Evolutionary conservation across 2,113 vertebrate species (phyloP).

Genomic region (Trogon melanurus): DNA sequence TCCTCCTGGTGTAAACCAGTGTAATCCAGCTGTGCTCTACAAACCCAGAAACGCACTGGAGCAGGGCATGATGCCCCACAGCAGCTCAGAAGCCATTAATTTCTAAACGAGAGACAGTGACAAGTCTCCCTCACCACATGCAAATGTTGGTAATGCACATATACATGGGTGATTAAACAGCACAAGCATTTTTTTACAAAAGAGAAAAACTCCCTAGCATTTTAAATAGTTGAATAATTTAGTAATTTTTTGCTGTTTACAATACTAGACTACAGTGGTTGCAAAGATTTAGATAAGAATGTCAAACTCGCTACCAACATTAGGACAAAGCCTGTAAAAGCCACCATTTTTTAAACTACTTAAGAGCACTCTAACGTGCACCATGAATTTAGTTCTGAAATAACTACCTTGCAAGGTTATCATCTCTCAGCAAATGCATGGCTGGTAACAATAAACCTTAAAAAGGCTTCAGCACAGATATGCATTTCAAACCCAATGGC

Average conservation of each 20-base stretch:
- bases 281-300: neutral
- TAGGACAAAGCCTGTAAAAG: neutral
- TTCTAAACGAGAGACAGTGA: neutral
- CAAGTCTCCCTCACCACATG: neutral
- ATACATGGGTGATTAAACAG: neutral
- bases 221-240: neutral
- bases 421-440: neutral
- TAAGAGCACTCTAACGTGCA: neutral
- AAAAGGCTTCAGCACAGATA: neutral
- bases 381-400: neutral
- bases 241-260: neutral
- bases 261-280: neutral
- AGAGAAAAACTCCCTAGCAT: neutral
- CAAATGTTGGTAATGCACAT: neutral
- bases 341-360: neutral
- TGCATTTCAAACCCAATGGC: neutral
- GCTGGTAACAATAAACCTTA: neutral
- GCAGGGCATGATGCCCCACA: neutral
- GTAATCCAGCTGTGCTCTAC: neutral
- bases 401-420: neutral
- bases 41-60: neutral
- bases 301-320: neutral
- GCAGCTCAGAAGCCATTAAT: neutral
- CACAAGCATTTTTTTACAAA: neutral
- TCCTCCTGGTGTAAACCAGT: neutral